Evolutionary conservation across 2,797 vertebrate genomes (phyloP).

Genomic region (Melanotaenia boesemani): DNA sequence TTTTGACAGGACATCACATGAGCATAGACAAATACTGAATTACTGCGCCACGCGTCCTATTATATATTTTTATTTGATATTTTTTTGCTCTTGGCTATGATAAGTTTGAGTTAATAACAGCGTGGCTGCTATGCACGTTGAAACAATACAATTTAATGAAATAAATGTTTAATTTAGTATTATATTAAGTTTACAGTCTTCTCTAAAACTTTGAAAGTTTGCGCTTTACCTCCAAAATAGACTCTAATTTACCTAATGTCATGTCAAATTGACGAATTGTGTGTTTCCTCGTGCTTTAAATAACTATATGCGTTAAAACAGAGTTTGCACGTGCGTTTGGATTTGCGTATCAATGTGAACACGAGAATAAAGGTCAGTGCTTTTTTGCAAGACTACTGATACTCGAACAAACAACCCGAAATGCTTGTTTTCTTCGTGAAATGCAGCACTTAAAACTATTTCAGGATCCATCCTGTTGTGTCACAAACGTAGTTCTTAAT

Average conservation of each 20-base stretch:
- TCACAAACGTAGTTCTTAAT: too few species aligned
- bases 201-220: neutral
- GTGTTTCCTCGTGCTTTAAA: neutral
- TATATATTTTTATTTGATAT: neutral
- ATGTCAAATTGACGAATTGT: neutral
- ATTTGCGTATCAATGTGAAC: neutral
- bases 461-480: too few species aligned
- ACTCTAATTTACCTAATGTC: neutral
- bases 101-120: neutral
- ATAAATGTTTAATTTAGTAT: neutral
- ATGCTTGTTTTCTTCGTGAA: too few species aligned
- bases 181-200: neutral
- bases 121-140: neutral
- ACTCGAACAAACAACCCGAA: too few species aligned
- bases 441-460: too few species aligned
- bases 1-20: neutral
- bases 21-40: neutral
- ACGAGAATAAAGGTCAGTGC: constrained; percentile 61
- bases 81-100: neutral
- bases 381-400: neutral
- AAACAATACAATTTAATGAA: neutral
- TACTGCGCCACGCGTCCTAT: too few species aligned
- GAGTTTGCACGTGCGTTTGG: constrained; percentile 23
- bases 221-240: neutral
- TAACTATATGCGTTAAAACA: neutral